Evolutionary conservation across 2,797 vertebrate genomes (phyloP).

Genomic region (Monodelphis domestica): DNA sequence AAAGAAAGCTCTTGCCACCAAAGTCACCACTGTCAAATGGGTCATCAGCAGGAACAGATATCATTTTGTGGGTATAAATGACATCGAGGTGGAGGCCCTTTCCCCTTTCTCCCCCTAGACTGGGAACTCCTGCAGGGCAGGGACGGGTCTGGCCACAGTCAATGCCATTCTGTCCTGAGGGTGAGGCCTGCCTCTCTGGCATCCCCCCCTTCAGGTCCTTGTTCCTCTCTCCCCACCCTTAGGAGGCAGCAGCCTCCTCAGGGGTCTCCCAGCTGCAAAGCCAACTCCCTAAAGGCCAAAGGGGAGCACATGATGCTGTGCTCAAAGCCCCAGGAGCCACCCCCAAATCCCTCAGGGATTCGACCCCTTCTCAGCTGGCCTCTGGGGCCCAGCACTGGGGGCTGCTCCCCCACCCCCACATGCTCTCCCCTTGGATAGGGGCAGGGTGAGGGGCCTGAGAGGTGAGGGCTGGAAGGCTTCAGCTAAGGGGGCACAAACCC

Average conservation of each 20-base stretch:
- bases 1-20: no score
- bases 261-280: not conserved
- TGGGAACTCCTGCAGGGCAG: not conserved
- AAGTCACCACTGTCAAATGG: no score
- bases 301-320: no score
- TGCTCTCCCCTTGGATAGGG: no score
- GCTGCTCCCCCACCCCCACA: no score
- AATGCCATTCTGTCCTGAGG: not conserved
- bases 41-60: not conserved
- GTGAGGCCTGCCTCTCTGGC: not conserved
- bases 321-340: no score
- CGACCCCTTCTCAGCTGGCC: no score
- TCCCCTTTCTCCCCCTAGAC: not conserved
- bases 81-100: slow-evolving; percentile 13
- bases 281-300: no score
- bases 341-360: no score
- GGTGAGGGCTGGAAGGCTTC: not conserved
- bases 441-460: no score
- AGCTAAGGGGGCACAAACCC: not conserved
- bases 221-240: not conserved
- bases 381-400: no score
- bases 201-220: not conserved
- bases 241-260: no score
- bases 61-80: not conserved
- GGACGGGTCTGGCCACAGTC: not conserved